Conservation (phyloP, 2,113 vertebrate species). For the Oxygymnocypris stewartii region DNA sequence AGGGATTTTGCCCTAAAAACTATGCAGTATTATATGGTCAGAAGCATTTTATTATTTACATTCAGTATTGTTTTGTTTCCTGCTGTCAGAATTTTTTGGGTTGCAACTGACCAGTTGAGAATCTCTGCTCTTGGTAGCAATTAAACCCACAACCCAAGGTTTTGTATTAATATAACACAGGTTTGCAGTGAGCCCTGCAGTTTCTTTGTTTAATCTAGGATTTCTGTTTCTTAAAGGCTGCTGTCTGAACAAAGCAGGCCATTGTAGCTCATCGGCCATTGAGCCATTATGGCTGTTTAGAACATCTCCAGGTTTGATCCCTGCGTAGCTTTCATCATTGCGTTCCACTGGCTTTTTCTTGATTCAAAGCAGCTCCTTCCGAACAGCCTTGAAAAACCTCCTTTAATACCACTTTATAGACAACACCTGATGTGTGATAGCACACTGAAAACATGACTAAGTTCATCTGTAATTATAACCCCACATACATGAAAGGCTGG, state of each 20-base stretch:
- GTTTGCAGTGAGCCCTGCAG: not conserved
- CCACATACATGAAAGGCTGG: conserved; percentile 18
- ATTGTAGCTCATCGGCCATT: conserved; percentile 34
- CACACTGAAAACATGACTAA: not conserved
- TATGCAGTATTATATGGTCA: not conserved
- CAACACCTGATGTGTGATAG: conserved; percentile 28
- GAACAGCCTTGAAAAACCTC: conserved; percentile 6
- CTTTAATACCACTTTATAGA: conserved; percentile 33
- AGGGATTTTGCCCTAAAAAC: not conserved
- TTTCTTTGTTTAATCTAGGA: conserved; percentile 30
- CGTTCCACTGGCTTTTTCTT: conserved; percentile 18
- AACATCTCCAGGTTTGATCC: conserved; percentile 28
- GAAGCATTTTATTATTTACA: not conserved
- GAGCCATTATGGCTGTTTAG: conserved; percentile 33
- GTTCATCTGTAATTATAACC: conserved; percentile 22
- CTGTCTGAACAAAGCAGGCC: conserved; percentile 22
- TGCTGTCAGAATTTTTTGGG: not conserved
- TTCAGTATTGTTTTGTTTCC: not conserved
- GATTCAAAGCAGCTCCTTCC: conserved; percentile 37
- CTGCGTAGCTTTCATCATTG: conserved; percentile 34
- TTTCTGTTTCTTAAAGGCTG: conserved; percentile 22
- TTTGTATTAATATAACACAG: not conserved
- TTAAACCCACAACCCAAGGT: not conserved
- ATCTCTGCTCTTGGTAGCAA: not conserved
- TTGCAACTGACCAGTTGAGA: not conserved